Evolutionary conservation across 2,888 invertebrate species (phyloP).

Genomic region (Brachynemurus nebulosus): DNA sequence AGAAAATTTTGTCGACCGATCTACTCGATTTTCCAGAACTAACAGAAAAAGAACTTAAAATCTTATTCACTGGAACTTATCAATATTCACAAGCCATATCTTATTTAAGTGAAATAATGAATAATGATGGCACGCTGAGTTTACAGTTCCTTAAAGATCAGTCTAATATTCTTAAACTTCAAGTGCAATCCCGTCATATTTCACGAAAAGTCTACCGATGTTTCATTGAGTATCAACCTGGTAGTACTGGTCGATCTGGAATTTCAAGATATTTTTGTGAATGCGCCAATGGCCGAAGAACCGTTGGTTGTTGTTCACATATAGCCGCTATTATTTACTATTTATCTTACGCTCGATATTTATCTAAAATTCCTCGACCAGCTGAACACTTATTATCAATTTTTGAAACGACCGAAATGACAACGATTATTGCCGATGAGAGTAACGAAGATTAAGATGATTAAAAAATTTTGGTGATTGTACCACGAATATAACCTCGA

Average conservation of each 20-base stretch:
- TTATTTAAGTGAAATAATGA: slow-evolving; percentile 12
- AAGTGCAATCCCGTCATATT: slow-evolving; percentile 11
- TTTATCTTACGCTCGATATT: slow-evolving; percentile 1
- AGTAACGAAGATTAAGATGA: too few relatives aligned
- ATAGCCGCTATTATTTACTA: slow-evolving; percentile 10
- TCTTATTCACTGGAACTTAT: slow-evolving; percentile 6
- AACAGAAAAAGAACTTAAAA: slow-evolving; percentile 1
- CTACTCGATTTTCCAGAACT: slow-evolving; percentile 4
- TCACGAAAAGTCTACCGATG: not conserved
- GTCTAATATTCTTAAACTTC: slow-evolving; percentile 2
- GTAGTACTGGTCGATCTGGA: slow-evolving; percentile 3
- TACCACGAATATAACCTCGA: too few relatives aligned
- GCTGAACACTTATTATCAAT: too few relatives aligned
- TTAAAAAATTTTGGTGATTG: too few relatives aligned
- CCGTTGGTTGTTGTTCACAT: slow-evolving; percentile 11
- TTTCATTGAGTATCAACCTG: slow-evolving; percentile 2
- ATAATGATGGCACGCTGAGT: slow-evolving; percentile 6
- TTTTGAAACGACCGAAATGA: too few relatives aligned
- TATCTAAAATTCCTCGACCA: slow-evolving; percentile 2
- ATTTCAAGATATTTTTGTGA: slow-evolving; percentile 9
- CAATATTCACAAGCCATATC: slow-evolving; percentile 8
- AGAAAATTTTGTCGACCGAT: not conserved
- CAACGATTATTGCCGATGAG: too few relatives aligned
- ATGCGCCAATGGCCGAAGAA: slow-evolving; percentile 11
- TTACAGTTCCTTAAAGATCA: slow-evolving; percentile 5